A percentile compares a stretch with the other conserved stretches of the same genome.
These are phyloP conservation scores for Ammodytes dubius DNA, from an alignment of 2,113 vertebrate species.

Conservation along the genomic window DNA sequence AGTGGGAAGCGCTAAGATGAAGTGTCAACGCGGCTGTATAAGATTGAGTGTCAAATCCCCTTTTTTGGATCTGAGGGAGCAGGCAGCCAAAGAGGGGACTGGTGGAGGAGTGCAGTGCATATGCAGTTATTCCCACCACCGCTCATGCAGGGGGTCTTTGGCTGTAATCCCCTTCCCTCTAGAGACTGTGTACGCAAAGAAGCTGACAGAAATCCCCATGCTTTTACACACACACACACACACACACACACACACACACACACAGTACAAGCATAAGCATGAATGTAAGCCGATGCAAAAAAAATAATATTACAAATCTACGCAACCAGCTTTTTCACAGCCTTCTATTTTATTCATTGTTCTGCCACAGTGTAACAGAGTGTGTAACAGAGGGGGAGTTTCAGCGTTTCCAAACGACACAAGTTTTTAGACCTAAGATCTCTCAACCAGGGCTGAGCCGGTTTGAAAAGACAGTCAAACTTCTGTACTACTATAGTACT, in stretches of 20 bases:
- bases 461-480: constrained; percentile 36
- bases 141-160: constrained; percentile 75
- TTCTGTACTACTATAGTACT: constrained; percentile 16
- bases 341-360: constrained; percentile 44
- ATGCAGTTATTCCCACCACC: constrained; percentile 74
- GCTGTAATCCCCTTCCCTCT: constrained; percentile 73
- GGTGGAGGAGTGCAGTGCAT: constrained; percentile 69
- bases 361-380: constrained; percentile 26
- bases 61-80: constrained; percentile 59
- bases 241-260: constrained; percentile 34
- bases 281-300: constrained; percentile 25
- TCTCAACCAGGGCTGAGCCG: constrained; percentile 23
- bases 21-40: constrained; percentile 65
- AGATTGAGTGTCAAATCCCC: constrained; percentile 74
- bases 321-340: constrained; percentile 35
- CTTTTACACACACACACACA: constrained; percentile 32
- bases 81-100: constrained; percentile 55
- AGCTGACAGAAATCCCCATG: constrained; percentile 59
- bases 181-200: constrained; percentile 47
- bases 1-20: constrained; percentile 63
- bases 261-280: constrained; percentile 3
- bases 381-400: constrained; percentile 6
- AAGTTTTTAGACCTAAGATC: constrained; percentile 17
- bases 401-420: constrained; percentile 5
- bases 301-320: constrained; percentile 37